Evolutionary conservation across 2,888 invertebrate genomes (phyloP).

Genomic region (Caenorhabditis sulstoni): DNA sequence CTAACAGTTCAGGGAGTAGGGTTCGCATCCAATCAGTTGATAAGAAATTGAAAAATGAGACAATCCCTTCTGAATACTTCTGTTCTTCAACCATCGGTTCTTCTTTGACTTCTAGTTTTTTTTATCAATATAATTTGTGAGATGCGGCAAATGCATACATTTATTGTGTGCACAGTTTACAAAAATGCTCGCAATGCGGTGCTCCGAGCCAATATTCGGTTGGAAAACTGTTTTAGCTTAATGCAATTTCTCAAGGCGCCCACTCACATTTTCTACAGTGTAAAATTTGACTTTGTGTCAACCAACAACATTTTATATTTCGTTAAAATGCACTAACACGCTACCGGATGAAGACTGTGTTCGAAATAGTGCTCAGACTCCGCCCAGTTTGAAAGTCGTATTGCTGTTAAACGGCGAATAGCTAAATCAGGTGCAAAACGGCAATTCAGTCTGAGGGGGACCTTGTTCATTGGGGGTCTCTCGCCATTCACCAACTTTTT

Average conservation of each 20-base stretch:
- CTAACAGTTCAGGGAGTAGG: slow-evolving; percentile 18
- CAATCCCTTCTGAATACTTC: slow-evolving; percentile 5
- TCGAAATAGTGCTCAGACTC: too few relatives aligned
- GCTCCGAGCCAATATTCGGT: neutral
- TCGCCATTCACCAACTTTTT: slow-evolving; percentile 56
- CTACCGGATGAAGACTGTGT: too few relatives aligned
- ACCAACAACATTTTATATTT: too few relatives aligned
- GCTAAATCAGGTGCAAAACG: slow-evolving; percentile 38
- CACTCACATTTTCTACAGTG: neutral
- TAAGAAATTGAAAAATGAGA: slow-evolving; percentile 29
- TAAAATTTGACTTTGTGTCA: too few relatives aligned
- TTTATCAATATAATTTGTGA: slow-evolving; percentile 7
- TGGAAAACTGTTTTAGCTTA: neutral
- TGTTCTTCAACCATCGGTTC: neutral
- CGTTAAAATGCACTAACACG: too few relatives aligned
- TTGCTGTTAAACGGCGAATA: slow-evolving; percentile 31
- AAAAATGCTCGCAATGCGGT: slow-evolving; percentile 27
- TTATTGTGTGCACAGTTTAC: slow-evolving; percentile 37
- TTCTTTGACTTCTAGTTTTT: neutral
- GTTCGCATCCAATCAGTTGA: slow-evolving; percentile 56
- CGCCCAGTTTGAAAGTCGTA: too few relatives aligned
- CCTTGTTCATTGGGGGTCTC: slow-evolving; percentile 21
- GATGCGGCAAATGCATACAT: slow-evolving; percentile 20
- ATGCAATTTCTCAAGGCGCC: neutral
- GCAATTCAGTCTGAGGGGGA: slow-evolving; percentile 10